Conservation (phyloP, 2,797 vertebrate genomes). For the Erithacus rubecula region DNA sequence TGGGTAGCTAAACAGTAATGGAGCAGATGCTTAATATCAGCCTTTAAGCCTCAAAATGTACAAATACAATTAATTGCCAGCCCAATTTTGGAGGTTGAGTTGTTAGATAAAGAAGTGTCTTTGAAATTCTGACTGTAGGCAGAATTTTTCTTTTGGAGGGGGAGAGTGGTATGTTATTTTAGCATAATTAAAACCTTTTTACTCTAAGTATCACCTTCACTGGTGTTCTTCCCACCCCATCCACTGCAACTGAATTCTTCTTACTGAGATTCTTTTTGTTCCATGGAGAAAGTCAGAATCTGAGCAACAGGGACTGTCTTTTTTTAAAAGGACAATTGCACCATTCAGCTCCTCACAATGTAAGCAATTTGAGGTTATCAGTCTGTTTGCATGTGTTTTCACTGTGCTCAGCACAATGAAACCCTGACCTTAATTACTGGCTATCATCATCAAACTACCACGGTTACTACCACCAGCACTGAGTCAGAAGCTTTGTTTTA, state of each 20-base stretch:
- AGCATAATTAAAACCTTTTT: not conserved
- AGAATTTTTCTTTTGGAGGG: not conserved
- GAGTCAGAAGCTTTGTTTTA: conserved; percentile 35
- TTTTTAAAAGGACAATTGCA: conserved; percentile 13
- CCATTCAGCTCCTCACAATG: conserved; percentile 16
- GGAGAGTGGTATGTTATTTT: not conserved
- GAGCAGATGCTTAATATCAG: conserved; percentile 67
- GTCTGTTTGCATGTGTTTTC: conserved; percentile 51
- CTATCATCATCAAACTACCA: conserved; percentile 26
- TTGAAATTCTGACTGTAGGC: not conserved
- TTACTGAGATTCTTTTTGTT: not conserved
- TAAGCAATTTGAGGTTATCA: conserved; percentile 43
- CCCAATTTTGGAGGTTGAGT: not conserved
- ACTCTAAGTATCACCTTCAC: not conserved
- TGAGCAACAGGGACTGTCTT: not conserved
- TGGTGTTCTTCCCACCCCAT: not conserved
- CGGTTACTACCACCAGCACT: not conserved
- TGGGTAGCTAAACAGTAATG: conserved; percentile 38
- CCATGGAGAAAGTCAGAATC: not conserved
- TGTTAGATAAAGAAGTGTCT: not conserved
- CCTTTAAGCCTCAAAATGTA: conserved; percentile 59
- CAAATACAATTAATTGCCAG: conserved; percentile 56
- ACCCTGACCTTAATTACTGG: conserved; percentile 49
- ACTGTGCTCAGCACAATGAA: conserved; percentile 39
- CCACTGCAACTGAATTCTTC: not conserved